Evolutionary conservation across 2,888 invertebrate genomes (phyloP), one percentile per base, ranked within the genome.

Genomic region (Slavum lentiscoides): DNA sequence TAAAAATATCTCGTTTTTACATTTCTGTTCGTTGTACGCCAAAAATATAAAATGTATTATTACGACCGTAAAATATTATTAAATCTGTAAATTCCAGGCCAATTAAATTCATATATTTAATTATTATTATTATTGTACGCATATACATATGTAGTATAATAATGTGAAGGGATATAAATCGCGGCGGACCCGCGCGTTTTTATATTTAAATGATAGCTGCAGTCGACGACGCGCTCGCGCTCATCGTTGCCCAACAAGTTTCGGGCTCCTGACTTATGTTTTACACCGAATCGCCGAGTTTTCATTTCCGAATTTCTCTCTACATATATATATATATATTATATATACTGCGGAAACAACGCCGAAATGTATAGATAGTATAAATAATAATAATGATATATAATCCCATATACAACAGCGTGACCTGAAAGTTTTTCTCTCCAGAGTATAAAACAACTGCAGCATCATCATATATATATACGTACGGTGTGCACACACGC

Each of bases 241-340:
- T n/a, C n/a, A n/a, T n/a, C n/a, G 30, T 30, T 30, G 30, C 30
- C 30, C 30, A 30, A 30, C 30, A 30, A 11, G 15, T 67, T 66
- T 75, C 58, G 67, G 67, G 67, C 58, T 13, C 30, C 75, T 75
- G 75, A 75, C 75, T 75, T 75, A 75, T 75, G 75, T 75, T 67
- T 75, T 75, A 7, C 5, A 43, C 75, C 75, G 23, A 75, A 75
- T 67, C 30, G 30, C 75, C 75, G 59, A 68, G 59, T 68, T 76
- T 68, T 76, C 76, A 76, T 68, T 69, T 76, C 68, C 68, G 68
- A 76, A 76, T 61, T 59, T 69, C 43, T 43, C 23, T 30, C 30
- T 30, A 30, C 4, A 30, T 30, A 30, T 30, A 30, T 30, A 30
- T 30, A 30, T 30, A 30, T 30, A 30, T 30, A 30, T 30, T 30